Percentiles rank a stretch among this genome's conserved stretches.
These are phyloP conservation scores for Endotricha flammealis DNA, from an alignment of 2,888 invertebrate genomes.

Conservation along the genomic window DNA sequence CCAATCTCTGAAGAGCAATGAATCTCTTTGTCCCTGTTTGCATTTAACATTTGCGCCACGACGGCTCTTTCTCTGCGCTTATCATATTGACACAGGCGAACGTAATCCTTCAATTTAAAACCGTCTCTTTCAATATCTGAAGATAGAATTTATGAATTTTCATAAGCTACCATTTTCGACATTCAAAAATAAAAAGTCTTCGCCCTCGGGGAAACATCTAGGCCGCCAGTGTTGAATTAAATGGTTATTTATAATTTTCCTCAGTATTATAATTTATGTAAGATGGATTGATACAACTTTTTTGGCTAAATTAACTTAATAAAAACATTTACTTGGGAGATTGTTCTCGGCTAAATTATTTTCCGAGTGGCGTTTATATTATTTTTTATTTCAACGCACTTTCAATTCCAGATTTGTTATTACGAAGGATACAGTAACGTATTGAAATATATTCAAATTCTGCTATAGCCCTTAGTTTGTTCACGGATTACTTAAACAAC, in stretches of 20 bases:
- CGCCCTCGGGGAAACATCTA: conserved; percentile 1
- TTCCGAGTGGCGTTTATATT: conserved; percentile 1
- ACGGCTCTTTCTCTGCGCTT: conserved; percentile 54
- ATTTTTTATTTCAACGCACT: no score
- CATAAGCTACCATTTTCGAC: conserved; percentile 19
- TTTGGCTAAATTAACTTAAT: no score
- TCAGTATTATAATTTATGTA: conserved; percentile 8
- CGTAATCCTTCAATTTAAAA: conserved; percentile 60
- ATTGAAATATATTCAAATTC: no score
- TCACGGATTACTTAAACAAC: no score
- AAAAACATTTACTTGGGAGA: conserved; percentile 1
- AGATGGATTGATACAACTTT: conserved; percentile 5
- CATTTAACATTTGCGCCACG: conserved; percentile 54
- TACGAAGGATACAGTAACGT: no score
- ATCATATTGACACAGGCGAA: conserved; percentile 67
- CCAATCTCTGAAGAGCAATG: conserved; percentile 39
- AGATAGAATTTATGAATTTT: conserved; percentile 29
- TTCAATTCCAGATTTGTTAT: no score
- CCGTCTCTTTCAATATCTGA: conserved; percentile 44
- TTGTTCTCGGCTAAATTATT: neutral
- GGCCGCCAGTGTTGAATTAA: neutral
- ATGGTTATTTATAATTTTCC: conserved; percentile 18
- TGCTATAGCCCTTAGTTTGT: no score
- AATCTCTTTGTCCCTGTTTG: conserved; percentile 57
- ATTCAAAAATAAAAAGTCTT: conserved; percentile 13